Conservation (phyloP, 2,113 vertebrate genomes). For the Brachypodius melanocephalos region DNA sequence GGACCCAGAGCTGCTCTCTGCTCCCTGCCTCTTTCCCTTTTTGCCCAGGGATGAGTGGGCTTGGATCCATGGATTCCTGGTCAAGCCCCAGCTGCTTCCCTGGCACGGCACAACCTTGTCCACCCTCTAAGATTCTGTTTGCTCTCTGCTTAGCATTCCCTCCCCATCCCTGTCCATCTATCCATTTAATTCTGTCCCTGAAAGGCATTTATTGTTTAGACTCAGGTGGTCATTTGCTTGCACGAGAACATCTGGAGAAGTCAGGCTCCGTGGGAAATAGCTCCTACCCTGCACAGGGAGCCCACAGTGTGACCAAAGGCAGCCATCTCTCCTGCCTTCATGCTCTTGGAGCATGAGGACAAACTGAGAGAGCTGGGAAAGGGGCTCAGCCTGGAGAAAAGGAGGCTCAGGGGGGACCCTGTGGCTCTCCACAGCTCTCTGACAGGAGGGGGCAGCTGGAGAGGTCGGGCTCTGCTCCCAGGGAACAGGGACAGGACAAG, state of each 20-base stretch:
- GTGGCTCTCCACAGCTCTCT: not conserved
- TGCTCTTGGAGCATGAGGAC: not conserved
- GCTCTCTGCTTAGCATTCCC: not conserved
- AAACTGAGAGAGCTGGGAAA: not conserved
- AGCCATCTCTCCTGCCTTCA: not conserved
- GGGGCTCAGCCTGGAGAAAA: not conserved
- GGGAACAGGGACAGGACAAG: not conserved
- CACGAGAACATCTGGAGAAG: not conserved
- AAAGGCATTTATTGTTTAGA: not conserved
- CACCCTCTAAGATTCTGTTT: not conserved
- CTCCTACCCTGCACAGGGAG: not conserved
- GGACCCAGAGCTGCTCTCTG: not conserved
- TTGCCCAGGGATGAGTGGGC: not conserved
- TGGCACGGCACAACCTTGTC: rapidly evolving
- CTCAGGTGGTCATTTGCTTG: not conserved
- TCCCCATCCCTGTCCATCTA: not conserved
- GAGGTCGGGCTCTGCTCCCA: rapidly evolving
- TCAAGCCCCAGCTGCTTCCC: not conserved
- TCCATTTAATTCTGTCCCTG: not conserved
- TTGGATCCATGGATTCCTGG: rapidly evolving
- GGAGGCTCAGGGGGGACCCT: not conserved
- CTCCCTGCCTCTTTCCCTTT: not conserved
- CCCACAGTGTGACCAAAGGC: not conserved
- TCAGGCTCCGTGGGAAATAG: not conserved
- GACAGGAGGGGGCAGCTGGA: not conserved